Evolutionary conservation across 1,140 invertebrate genomes (phyloP), one percentile per base, ranked within the genome.

Genomic region (Cotesia vestalis): DNA sequence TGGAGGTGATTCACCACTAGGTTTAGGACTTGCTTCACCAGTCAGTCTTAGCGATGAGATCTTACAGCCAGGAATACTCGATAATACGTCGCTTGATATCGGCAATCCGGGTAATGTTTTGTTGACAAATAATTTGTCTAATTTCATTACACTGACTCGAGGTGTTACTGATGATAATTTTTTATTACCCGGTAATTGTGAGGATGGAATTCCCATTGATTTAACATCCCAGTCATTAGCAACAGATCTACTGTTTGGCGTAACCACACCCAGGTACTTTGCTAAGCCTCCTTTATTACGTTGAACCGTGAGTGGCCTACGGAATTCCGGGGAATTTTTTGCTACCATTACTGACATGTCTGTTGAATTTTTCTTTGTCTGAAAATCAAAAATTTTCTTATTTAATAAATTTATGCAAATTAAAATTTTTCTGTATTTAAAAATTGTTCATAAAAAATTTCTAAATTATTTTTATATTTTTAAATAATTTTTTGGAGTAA

Each of bases 261-360:
- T 67, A 9, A 82, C 76, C 1, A 76, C 71, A 0, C 80, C 79
- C 34, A 85, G 66, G 51, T 85, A 85, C 52, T 86, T 87, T n/a
- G 84, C 83, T 0, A 85, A 69, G 1, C 84, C 84, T 4, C 80
- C 80, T 70, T 86, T 86, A 64, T 82, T 86, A 40, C 84, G 80
- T 64, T 85, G 84, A 0, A 87, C 85, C 9, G 76, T 84, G 3
- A 83, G 79, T 9, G 85, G 85, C 55, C 84, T 82, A 1, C 84
- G 83, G 66, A 86, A 87, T 67, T 86, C 86, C 20, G 84, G 76
- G 2, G 85, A 78, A 59, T 71, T 85, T 62, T 86, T 86, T 0
- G 83, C 80, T 0, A 85, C 81, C 64, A 86, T 74, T 59, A 84
- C 81, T 35, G 84, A 84, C 83, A 85, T 84, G 3, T 86, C 84